A percentile compares a stretch with the other conserved stretches of the same genome.
phyloP scores from a whole-genome alignment of 2,113 vertebrate genomes.

The Ancistrus triradiatus region DNA sequence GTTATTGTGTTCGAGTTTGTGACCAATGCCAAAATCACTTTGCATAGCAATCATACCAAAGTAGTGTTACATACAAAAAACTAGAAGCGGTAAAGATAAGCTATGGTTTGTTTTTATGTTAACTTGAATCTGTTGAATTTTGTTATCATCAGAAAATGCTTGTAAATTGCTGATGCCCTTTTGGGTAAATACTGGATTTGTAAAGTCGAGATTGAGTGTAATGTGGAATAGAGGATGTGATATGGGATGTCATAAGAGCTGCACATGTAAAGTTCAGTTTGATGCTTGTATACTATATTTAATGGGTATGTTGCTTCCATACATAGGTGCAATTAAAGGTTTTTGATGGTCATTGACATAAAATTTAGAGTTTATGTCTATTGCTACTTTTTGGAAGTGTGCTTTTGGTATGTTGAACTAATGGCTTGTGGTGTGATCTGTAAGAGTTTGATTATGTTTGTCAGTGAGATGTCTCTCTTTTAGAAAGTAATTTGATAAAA shows the following conservation, averaged over 20 bases:
- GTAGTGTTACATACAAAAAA: too few species aligned
- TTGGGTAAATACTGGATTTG: constrained; percentile 34
- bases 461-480: too few species aligned
- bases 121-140: background rate
- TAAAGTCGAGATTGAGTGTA: constrained; percentile 23
- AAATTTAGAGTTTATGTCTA: constrained; percentile 4
- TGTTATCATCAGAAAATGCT: constrained; percentile 4
- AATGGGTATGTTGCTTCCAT: too few species aligned
- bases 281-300: constrained; percentile 2
- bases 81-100: too few species aligned
- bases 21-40: background rate
- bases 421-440: background rate
- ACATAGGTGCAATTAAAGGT: too few species aligned
- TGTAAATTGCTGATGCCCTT: constrained; percentile 6
- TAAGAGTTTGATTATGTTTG: too few species aligned
- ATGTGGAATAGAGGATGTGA: constrained; percentile 1
- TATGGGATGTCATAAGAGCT: constrained; percentile 35
- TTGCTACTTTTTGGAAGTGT: background rate
- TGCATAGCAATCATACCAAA: constrained; percentile 1
- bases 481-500: too few species aligned
- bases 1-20: background rate
- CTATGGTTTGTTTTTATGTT: constrained; percentile 13
- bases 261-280: constrained; percentile 15
- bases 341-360: too few species aligned
- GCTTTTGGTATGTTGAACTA: background rate